Base-by-base conservation (phyloP, 2,888 invertebrate genomes). In the Melitaea athalia region DNA sequence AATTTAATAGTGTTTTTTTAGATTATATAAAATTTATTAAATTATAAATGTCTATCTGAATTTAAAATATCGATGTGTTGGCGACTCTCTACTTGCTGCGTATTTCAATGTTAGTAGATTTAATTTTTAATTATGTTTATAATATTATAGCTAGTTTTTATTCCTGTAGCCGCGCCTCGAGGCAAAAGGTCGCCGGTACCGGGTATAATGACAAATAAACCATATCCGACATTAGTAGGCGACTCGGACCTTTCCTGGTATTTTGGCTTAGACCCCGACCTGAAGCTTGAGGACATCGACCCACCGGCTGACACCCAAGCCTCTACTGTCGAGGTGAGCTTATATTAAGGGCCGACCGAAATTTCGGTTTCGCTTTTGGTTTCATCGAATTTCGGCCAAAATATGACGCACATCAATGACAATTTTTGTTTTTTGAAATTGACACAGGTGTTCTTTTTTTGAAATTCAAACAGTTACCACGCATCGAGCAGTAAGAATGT, bases 271-370 rank as follows among this genome's bases (percentile, higher is more conserved):
- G 81, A 93, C 77, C 87, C 93, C 77, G 83, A 91, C 77, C 71
- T 91, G 83, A 86, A 93, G 83, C 76, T 81, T 79, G 93, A 95
- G 83, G 87, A 94, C 80, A 78, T 90, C 63, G 87, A 91, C 59
- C 85, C 88, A 15, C 77, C 86, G 6, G 74, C 77, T n/a, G 88
- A 88, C 50, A 77, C 73, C 71, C 77, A 82, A 69, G 77, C 83
- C 38, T 81, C 89, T 43, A 85, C 85, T 63, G 91, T 92, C 49
- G 91, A 92, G 87, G 91, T 91, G 70, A 53, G 17, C 24, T 24
- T 52, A 24, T 24, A 24, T 11, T 24, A 24, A 24, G 24, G 3
- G 24, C 24, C 24, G 24, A 24, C 24, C 24, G 24, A 24, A 24
- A 24, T 24, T 24, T 24, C 3, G 24, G 24, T 24, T 24, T 24